These are phyloP conservation scores for Pristionchus entomophagus DNA, from an alignment of 2,888 invertebrate species.

Conservation along the genomic window DNA sequence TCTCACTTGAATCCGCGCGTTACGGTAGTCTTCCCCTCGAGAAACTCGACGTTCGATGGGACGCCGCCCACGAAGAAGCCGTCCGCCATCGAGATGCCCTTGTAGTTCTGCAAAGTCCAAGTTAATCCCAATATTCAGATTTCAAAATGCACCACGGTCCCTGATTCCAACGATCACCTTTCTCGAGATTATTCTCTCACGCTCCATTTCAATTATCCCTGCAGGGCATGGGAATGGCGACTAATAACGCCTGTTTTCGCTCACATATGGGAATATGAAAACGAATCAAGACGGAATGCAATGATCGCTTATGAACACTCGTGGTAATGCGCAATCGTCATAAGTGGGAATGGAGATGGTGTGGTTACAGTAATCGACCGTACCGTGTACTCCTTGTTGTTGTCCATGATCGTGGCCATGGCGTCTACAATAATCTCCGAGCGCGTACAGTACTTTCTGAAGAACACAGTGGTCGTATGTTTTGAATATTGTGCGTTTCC, in stretches of 20 bases:
- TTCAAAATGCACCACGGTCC: too few relatives aligned
- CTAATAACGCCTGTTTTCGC: neutral
- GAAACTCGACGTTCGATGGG: constrained; percentile 58
- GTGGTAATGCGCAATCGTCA: too few relatives aligned
- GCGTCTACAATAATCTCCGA: constrained; percentile 25
- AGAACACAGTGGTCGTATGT: neutral
- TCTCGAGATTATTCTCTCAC: neutral
- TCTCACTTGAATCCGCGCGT: constrained; percentile 54
- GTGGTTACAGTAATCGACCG: too few relatives aligned
- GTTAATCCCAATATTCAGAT: too few relatives aligned
- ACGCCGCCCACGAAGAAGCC: constrained; percentile 65
- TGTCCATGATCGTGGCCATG: constrained; percentile 10
- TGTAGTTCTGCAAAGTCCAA: constrained; percentile 62
- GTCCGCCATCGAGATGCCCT: constrained; percentile 64
- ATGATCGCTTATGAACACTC: too few relatives aligned
- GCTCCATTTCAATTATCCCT: neutral
- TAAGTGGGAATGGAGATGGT: too few relatives aligned
- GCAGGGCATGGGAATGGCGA: neutral
- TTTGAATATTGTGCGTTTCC: too few relatives aligned
- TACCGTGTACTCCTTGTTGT: neutral
- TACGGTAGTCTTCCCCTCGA: constrained; percentile 58
- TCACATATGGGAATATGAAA: neutral
- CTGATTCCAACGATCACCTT: neutral
- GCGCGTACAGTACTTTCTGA: constrained; percentile 45
- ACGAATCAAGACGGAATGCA: too few relatives aligned